Base-by-base conservation (phyloP, 2,888 invertebrate species). In the Platycheirus rosarum region DNA sequence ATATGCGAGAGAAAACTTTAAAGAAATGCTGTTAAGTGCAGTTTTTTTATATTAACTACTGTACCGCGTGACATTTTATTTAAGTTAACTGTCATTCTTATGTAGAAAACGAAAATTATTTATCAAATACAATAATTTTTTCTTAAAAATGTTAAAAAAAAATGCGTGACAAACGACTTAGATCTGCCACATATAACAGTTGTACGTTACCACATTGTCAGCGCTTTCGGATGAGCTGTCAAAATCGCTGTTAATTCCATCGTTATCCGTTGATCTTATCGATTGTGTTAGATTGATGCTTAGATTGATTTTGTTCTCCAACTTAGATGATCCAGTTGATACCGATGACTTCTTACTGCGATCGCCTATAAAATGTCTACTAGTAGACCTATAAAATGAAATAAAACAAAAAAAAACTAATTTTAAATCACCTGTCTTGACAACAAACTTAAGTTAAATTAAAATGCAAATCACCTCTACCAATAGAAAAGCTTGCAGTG, bases 201-300 rank as follows among this genome's bases (percentile, higher is more conserved):
- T 2, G 23, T 23, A 23, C n/a, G n/a, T 11, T 53, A 85, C 86
- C 70, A 60, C 44, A 8, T 37, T 62, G 14, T 85, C 84, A 37
- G 42, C 66, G 16, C 77, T 69, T 60, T 88, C 88, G 2, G 86
- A 85, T 63, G 85, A 85, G 65, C 87, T 88, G 13, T 88, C 88
- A 40, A 86, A 85, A 70, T 88, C 88, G 66, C 87, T 88, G 26
- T 85, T 85, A 3, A 66, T 51, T 40, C 82, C 73, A 62, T 89
- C 89, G 77, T 85, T 85, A 55, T 88, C 88, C 62, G 86, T 87
- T 16, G 91, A 91, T 77, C 89, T 88, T n/a, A 91, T 89, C 16
- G 91, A 91, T 80, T 92, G 92, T 0, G 93, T 91, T 62, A 94
- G 88, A 85, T 93, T 93, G 78, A 94, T 94, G 66, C 92, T 92